Evolutionary conservation across 2,113 vertebrate genomes (phyloP).

Genomic region (Isichthys henryi): DNA sequence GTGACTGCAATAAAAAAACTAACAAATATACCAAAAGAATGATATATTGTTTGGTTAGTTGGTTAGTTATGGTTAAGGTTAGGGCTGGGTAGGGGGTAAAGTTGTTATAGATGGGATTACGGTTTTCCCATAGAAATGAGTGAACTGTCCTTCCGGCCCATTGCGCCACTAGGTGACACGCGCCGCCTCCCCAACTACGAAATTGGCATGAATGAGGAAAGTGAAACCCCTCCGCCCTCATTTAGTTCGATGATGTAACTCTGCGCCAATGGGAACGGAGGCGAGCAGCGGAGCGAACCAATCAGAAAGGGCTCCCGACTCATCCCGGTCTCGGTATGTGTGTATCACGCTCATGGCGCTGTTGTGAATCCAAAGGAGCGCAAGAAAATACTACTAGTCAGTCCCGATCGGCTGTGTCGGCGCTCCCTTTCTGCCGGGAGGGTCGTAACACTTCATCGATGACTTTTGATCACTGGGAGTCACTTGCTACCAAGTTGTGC

Average conservation of each 20-base stretch:
- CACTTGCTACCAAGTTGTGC: conserved; percentile 12
- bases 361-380: background rate
- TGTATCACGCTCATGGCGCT: conserved; percentile 14
- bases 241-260: conserved; percentile 13
- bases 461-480: background rate
- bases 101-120: background rate
- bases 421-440: no score
- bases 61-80: background rate
- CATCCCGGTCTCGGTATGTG: background rate
- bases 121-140: background rate
- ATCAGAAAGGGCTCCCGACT: conserved; percentile 2
- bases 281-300: conserved; percentile 4
- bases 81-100: background rate
- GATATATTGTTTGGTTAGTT: background rate
- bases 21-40: background rate
- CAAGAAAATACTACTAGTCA: background rate
- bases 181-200: background rate
- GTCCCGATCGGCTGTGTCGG: background rate
- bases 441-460: background rate
- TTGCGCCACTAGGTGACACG: conserved; percentile 19
- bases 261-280: conserved; percentile 11
- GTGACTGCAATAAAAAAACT: background rate
- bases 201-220: conserved; percentile 16
- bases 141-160: background rate
- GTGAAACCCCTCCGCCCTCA: conserved; percentile 1